Conservation (phyloP, 1,140 invertebrate species). For the Andricus grossulariae region DNA sequence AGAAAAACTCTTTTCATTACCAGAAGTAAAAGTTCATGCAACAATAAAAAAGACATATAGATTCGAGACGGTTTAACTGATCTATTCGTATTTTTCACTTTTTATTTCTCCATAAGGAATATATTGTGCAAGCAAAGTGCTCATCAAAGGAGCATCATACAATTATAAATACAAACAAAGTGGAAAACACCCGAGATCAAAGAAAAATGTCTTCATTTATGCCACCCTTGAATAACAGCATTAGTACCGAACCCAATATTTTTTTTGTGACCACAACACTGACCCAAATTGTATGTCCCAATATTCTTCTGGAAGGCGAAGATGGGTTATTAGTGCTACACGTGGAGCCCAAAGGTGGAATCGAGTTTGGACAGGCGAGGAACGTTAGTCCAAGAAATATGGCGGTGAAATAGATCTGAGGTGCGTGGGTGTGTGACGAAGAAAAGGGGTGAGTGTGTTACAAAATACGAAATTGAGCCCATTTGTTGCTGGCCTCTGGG, state of each 20-base stretch:
- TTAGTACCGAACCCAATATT: neutral
- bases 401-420: conserved; percentile 65
- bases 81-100: no score
- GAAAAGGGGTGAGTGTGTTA: conserved; percentile 54
- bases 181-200: no score
- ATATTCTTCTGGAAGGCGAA: neutral
- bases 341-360: neutral
- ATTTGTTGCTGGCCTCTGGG: conserved; percentile 69
- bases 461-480: conserved; percentile 71
- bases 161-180: no score
- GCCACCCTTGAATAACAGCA: no score
- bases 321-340: neutral
- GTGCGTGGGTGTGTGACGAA: conserved; percentile 61
- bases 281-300: neutral
- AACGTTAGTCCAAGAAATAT: conserved; percentile 47
- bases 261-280: neutral
- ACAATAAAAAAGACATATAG: no score
- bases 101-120: no score
- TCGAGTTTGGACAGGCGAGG: neutral
- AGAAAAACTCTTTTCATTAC: no score
- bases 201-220: no score
- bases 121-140: no score
- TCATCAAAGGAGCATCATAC: no score
- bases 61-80: no score
- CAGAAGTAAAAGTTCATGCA: no score